These are phyloP conservation scores for Pemphigus obesinymphae DNA, from an alignment of 1,140 invertebrate species.

Conservation along the genomic window DNA sequence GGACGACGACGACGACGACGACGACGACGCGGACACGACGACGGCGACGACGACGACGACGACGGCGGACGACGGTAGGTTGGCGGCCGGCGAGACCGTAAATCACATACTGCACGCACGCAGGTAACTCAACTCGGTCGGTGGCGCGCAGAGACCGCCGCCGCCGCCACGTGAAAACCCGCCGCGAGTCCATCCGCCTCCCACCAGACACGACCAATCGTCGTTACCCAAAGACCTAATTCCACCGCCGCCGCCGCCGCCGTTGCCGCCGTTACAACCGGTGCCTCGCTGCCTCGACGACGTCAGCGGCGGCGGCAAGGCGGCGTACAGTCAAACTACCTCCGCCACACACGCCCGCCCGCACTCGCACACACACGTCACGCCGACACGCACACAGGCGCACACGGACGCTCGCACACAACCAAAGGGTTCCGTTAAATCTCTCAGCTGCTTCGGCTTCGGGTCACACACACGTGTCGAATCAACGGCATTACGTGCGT, in stretches of 20 bases:
- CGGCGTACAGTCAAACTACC: background rate
- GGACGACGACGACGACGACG: background rate
- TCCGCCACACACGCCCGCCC: background rate
- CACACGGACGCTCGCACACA: background rate
- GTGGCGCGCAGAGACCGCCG: constrained; percentile 8
- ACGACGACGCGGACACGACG: background rate
- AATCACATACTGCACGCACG: constrained; percentile 39
- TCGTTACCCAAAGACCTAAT: constrained; percentile 39
- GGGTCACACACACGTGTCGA: constrained; percentile 10
- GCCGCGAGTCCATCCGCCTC: constrained; percentile 39
- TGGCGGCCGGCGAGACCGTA: constrained; percentile 39
- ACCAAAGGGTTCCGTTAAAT: constrained; percentile 32
- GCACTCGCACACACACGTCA: no score
- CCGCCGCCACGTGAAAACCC: constrained; percentile 36
- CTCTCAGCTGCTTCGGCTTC: constrained; percentile 37
- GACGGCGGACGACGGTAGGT: background rate
- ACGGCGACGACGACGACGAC: background rate
- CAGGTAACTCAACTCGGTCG: constrained; percentile 37
- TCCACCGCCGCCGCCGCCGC: background rate
- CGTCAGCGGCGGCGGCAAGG: no score
- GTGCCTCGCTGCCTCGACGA: no score
- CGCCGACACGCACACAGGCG: no score
- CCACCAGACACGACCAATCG: constrained; percentile 14
- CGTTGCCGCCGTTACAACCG: background rate
- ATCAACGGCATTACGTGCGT: background rate